Evolutionary conservation across 2,888 invertebrate genomes (phyloP).

Genomic region (Xanthorhoe spadicearia): DNA sequence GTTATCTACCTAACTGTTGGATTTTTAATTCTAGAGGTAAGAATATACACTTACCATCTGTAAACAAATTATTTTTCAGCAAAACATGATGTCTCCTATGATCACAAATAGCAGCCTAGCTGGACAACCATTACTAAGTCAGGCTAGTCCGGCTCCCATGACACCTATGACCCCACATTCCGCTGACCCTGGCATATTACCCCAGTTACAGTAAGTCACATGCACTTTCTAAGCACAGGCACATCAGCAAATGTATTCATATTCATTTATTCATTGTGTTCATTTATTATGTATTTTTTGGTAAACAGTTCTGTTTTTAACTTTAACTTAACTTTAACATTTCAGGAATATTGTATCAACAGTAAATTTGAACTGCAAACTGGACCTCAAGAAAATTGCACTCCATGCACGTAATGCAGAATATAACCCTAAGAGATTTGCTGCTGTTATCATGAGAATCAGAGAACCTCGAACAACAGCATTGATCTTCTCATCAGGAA

Average conservation of each 20-base stretch:
- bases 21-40: background rate
- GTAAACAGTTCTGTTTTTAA: background rate
- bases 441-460: conserved; percentile 99
- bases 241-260: no score
- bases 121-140: conserved; percentile 86
- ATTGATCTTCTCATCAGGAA: conserved; percentile 91
- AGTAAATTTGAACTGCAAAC: conserved; percentile 96
- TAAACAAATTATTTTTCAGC: conserved; percentile 71
- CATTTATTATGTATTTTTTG: no score
- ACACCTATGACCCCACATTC: conserved; percentile 97
- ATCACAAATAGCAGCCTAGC: conserved; percentile 85
- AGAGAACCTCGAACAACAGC: conserved; percentile 93
- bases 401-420: conserved; percentile 99
- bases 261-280: no score
- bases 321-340: conserved; percentile 2
- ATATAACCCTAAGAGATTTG: conserved; percentile 99
- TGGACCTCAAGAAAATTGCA: conserved; percentile 98
- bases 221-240: background rate
- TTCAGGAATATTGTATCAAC: conserved; percentile 98
- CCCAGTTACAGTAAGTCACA: conserved; percentile 93
- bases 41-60: background rate
- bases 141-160: conserved; percentile 91
- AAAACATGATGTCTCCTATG: conserved; percentile 94
- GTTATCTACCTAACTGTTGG: no score
- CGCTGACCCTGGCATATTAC: conserved; percentile 96